A percentile compares a stretch with the other conserved stretches of the same genome.
Evolutionary conservation across 2,113 vertebrate species (phyloP).

Genomic region (Cacatua alba): DNA sequence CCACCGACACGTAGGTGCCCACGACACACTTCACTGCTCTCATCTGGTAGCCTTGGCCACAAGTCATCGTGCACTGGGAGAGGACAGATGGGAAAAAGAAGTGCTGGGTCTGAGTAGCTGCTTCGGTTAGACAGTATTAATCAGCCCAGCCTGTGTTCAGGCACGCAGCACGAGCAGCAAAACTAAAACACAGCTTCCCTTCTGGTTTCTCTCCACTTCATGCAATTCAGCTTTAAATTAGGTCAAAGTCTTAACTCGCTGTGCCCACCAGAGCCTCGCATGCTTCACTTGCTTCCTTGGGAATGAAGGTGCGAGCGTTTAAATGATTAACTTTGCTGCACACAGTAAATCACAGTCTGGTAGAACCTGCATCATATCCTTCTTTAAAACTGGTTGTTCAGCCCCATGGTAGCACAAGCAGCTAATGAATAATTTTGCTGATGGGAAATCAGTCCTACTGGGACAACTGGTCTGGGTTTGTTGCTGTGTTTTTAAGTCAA

Average conservation of each 20-base stretch:
- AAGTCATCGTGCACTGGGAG: slow-evolving; percentile 90
- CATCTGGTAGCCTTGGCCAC: slow-evolving; percentile 94
- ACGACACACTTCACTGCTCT: slow-evolving; percentile 93
- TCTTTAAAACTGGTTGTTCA: not conserved
- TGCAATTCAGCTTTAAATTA: slow-evolving; percentile 75
- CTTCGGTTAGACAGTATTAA: not conserved
- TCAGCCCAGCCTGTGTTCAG: not conserved
- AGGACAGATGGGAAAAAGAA: not conserved
- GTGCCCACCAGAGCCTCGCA: slow-evolving; percentile 63
- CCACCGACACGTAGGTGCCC: slow-evolving; percentile 86
- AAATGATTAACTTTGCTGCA: slow-evolving; percentile 32
- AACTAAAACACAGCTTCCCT: slow-evolving; percentile 18
- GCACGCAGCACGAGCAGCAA: not conserved
- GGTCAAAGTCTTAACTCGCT: slow-evolving; percentile 78
- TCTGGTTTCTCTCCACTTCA: slow-evolving; percentile 71
- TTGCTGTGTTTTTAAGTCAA: not conserved
- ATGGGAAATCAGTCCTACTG: slow-evolving; percentile 7
- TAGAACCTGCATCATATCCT: not conserved
- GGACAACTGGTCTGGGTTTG: slow-evolving; percentile 2
- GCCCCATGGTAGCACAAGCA: not conserved
- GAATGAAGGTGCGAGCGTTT: slow-evolving; percentile 28
- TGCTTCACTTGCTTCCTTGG: slow-evolving; percentile 82
- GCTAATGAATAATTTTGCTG: slow-evolving; percentile 29
- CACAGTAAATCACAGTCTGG: not conserved
- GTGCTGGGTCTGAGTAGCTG: not conserved